Evolutionary conservation across 1,140 invertebrate species (phyloP).

Genomic region (Aphis gossypii): DNA sequence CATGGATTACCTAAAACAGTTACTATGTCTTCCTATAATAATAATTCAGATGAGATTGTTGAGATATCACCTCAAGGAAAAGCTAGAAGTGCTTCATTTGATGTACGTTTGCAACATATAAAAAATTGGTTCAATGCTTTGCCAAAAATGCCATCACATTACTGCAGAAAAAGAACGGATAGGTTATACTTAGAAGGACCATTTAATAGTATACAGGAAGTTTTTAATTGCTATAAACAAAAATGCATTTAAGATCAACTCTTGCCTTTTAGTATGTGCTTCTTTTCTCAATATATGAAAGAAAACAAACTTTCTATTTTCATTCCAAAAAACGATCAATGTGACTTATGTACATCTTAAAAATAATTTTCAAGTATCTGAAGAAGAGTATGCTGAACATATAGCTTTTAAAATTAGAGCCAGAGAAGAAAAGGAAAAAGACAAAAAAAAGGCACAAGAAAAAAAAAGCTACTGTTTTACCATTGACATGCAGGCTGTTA

Average conservation of each 20-base stretch:
- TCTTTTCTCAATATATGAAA: conserved; percentile 60
- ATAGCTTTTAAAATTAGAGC: conserved; percentile 60
- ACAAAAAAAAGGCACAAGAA: conserved; percentile 46
- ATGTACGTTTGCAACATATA: neutral
- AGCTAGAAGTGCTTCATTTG: neutral
- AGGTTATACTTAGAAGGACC: conserved; percentile 18
- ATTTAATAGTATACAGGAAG: neutral
- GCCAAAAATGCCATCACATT: conserved; percentile 37
- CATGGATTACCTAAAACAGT: neutral
- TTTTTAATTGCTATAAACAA: conserved; percentile 16
- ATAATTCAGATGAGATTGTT: neutral
- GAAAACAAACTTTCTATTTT: conserved; percentile 62
- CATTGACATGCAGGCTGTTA: too few relatives aligned
- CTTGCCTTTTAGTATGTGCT: conserved; percentile 10
- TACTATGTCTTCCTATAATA: neutral
- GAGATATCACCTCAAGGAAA: neutral
- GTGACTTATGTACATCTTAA: conserved; percentile 62
- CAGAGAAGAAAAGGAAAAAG: conserved; percentile 60
- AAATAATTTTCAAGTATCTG: conserved; percentile 62
- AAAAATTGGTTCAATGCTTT: neutral
- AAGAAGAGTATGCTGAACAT: conserved; percentile 62
- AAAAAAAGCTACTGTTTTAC: neutral
- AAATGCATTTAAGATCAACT: conserved; percentile 44
- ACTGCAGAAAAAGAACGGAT: neutral
- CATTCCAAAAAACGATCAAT: conserved; percentile 64